phyloP scores from a whole-genome alignment of 2,888 invertebrate genomes.

The Seira musarum region DNA sequence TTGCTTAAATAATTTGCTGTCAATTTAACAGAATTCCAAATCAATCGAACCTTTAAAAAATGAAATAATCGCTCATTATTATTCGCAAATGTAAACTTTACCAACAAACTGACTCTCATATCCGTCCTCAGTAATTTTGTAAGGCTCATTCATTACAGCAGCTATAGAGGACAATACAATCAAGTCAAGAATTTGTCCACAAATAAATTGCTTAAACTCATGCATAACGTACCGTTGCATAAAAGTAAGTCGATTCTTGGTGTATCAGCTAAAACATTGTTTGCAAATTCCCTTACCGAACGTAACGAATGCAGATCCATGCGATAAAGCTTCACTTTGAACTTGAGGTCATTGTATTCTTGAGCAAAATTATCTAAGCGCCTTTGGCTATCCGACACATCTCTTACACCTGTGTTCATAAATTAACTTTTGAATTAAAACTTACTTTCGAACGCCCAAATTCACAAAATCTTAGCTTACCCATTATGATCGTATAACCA shows the following conservation, averaged over 20 bases:
- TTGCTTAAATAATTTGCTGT: slow-evolving; percentile 89
- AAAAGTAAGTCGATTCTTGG: slow-evolving; percentile 81
- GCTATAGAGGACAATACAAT: neutral
- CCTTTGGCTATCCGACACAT: slow-evolving; percentile 19
- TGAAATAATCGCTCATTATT: too few relatives aligned
- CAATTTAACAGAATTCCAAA: too few relatives aligned
- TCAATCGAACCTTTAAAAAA: too few relatives aligned
- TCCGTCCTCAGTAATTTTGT: slow-evolving; percentile 29
- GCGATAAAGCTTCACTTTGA: slow-evolving; percentile 78
- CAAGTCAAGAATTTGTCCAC: too few relatives aligned
- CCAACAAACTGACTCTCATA: slow-evolving; percentile 28
- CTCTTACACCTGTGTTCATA: slow-evolving; percentile 20
- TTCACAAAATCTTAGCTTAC: neutral
- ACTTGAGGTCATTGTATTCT: neutral
- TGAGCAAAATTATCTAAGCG: slow-evolving; percentile 27
- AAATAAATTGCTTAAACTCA: neutral
- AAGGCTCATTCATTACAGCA: slow-evolving; percentile 29
- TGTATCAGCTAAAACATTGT: slow-evolving; percentile 78
- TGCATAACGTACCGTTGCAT: slow-evolving; percentile 79
- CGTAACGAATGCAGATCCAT: slow-evolving; percentile 85
- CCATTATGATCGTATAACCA: too few relatives aligned
- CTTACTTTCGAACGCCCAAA: too few relatives aligned
- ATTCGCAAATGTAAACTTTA: slow-evolving; percentile 76
- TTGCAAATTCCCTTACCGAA: slow-evolving; percentile 84
- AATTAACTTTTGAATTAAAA: too few relatives aligned